These are phyloP conservation scores for Chiloscyllium plagiosum DNA, from an alignment of 2,113 vertebrate genomes.

Conservation along the genomic window DNA sequence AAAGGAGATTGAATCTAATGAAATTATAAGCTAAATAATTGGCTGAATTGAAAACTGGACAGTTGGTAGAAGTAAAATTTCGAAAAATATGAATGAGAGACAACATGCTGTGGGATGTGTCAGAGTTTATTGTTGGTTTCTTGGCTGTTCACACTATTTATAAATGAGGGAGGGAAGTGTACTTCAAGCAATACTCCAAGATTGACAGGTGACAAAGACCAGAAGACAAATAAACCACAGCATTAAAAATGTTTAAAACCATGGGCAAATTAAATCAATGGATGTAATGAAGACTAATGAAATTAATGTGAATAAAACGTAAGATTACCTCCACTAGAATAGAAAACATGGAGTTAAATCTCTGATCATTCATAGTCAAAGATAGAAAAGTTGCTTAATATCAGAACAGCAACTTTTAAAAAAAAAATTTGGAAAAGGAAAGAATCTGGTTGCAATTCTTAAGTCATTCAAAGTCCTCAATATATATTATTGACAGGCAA, in stretches of 20 bases:
- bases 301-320: neutral
- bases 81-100: neutral
- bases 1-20: neutral
- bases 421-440: neutral
- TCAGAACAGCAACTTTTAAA: neutral
- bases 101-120: neutral
- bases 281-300: neutral
- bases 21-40: neutral
- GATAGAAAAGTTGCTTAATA: too few species aligned
- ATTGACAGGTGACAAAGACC: neutral
- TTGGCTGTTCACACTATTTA: neutral
- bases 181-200: neutral
- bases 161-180: neutral
- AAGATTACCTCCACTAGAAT: neutral
- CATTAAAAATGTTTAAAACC: neutral
- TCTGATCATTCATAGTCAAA: neutral
- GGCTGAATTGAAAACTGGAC: neutral
- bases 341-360: neutral
- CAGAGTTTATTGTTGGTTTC: neutral
- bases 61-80: neutral
- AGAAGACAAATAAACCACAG: neutral
- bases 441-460: neutral
- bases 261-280: neutral
- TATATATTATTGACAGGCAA: neutral
- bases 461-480: neutral